Base-by-base conservation (phyloP, 2,113 vertebrate species). In the Pollimyrus isidori region DNA sequence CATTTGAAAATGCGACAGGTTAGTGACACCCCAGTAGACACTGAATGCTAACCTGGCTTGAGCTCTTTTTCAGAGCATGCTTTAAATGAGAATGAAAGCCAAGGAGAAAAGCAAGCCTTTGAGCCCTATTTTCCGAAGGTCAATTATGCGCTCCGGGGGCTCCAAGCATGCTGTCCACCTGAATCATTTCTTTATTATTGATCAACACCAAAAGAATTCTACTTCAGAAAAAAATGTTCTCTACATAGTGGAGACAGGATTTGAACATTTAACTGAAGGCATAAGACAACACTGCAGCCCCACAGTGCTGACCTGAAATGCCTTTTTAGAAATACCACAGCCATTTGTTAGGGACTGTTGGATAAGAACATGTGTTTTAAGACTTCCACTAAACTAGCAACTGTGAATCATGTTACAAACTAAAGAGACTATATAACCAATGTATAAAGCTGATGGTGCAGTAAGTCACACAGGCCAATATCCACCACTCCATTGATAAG, bases 391-490 rank as follows among this genome's bases (percentile, higher is more conserved):
- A 56, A 56, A 56, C 53, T 56, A 21, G 53, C 21, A 56, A 4
- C 53, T 56, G 53, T 56, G 53, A 56, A 56, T 15, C 35, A 45
- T 13, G 39, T 39, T 13, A 45, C 23, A 21, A 5, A 82, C 2
- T 45, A 82, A 82, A 45, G 39, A 39, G 4, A 39, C 15, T 45
- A 39, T 82, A 82, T 45, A 45, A 82, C 45, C 46, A 84, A 9
- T 84, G 45, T 46, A 49, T 23, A 45, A 42, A 45, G 23, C 21
- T 35, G 65, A 21, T 46, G 4, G 21, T 21, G 21, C 19, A 45
- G 23, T 7, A 23, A 95, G 93, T 98, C 97, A 9, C 98, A 97
- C 30, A 99, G 97, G 84, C 98, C 98, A 15, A 99, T 96, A 92
- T 98, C 49, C 49, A 50, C 49, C 49, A 97, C 83, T 0, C 96